Evolutionary conservation across 2,888 invertebrate species (phyloP), one percentile per base, ranked within the genome.

Genomic region (Apeira syringaria): DNA sequence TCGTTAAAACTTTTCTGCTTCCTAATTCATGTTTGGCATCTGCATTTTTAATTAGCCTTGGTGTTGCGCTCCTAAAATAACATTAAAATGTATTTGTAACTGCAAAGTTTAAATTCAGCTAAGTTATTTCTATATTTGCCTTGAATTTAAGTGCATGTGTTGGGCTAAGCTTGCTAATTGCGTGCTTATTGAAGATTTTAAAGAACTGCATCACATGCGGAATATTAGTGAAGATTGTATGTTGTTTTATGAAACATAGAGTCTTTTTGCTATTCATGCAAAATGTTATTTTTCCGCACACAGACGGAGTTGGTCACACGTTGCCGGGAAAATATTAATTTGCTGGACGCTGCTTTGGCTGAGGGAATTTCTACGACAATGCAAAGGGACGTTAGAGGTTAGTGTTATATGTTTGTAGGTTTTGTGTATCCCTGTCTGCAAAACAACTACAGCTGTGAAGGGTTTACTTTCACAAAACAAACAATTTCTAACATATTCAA

Each of bases 261-360:
- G 9, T 13, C n/a, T 13, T 27, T 31, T 28, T 34, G 27, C 29
- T 17, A 17, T 33, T 15, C 37, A 29, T 30, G 28, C 31, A 38
- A 46, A 42, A 25, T 29, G 15, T 39, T 35, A 39, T 42, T 48
- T 50, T 81, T 78, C 73, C 68, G 70, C 80, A 68, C 74, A 61
- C 87, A 98, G 97, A 94, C 93, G 78, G 97, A 97, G 90, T 92
- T 98, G 68, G 92, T 95, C 73, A 93, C 94, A 49, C 95, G 95
- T 46, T 97, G 97, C 89, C 94, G 95, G 63, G 96, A 97, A 70
- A 97, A 97, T 84, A 93, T 97, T 68, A 93, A 93, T 71, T 94
- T 96, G 68, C 91, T 97, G 83, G 94, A 94, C 71, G 91, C 93
- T 36, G 92, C 95, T 38, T 73, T 94, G 59, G 92, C 92, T 43